phyloP scores from a whole-genome alignment of 1,140 invertebrate species.

The Chymomyza costata region DNA sequence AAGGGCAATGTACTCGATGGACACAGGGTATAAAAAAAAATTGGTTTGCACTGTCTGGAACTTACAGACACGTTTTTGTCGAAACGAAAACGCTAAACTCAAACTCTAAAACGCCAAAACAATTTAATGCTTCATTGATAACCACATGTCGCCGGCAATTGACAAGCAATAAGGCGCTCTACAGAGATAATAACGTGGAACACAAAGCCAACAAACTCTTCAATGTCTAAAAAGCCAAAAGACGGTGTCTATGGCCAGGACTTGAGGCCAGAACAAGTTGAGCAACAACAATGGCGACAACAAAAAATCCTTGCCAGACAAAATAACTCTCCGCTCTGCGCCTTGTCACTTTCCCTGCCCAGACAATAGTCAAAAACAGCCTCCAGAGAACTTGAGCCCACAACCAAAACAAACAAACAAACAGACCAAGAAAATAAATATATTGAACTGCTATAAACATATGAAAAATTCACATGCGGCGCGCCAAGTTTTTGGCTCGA shows the following conservation, averaged over 20 bases:
- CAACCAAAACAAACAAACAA: constrained; percentile 17
- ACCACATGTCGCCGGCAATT: constrained; percentile 50
- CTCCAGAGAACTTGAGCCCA: no score
- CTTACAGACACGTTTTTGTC: neutral
- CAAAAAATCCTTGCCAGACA: constrained; percentile 24
- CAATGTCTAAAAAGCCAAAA: no score
- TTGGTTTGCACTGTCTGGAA: neutral
- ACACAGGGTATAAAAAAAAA: no score
- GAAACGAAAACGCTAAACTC: constrained; percentile 20
- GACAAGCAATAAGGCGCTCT: constrained; percentile 39
- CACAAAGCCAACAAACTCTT: neutral
- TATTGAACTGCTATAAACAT: constrained; percentile 65
- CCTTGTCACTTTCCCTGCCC: constrained; percentile 35
- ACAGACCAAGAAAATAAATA: constrained; percentile 13
- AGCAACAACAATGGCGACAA: constrained; percentile 26
- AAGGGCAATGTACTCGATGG: no score
- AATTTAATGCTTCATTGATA: constrained; percentile 72
- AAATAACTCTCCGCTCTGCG: neutral
- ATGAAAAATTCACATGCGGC: constrained; percentile 71
- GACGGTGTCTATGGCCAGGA: constrained; percentile 28
- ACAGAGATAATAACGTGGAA: neutral
- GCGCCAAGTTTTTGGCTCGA: constrained; percentile 60
- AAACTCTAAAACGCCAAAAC: constrained; percentile 62
- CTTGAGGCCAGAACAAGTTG: constrained; percentile 22
- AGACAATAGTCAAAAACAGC: constrained; percentile 42